Percentiles rank a stretch among this genome's conserved stretches.
Evolutionary conservation across 2,113 vertebrate genomes (phyloP).

Genomic region (Amphiprion percula): DNA sequence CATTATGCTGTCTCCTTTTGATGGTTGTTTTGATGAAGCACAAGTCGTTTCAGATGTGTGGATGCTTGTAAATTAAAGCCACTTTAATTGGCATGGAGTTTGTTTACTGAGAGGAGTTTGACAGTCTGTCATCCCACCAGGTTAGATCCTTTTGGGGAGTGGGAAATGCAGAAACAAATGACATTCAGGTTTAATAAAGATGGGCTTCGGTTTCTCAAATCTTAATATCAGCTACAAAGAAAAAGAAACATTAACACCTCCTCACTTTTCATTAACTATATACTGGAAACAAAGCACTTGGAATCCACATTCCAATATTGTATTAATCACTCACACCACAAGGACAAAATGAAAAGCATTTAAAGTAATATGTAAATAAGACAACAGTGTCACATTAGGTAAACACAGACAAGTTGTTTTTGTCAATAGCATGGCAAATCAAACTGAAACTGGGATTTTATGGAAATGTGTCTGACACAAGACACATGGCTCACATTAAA

Average conservation of each 20-base stretch:
- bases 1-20: neutral
- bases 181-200: neutral
- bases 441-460: neutral
- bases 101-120: conserved; percentile 3
- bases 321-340: neutral
- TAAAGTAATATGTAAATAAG: neutral
- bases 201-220: neutral
- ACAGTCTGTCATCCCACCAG: neutral
- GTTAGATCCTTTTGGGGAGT: neutral
- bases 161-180: neutral
- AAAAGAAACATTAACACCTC: neutral
- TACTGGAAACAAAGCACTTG: neutral
- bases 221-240: neutral
- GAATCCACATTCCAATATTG: neutral
- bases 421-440: neutral
- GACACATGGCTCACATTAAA: too few species aligned
- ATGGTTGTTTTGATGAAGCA: neutral
- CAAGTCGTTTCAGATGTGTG: neutral
- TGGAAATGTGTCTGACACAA: neutral
- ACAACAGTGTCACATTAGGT: neutral
- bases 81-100: neutral
- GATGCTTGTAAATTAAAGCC: neutral
- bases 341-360: neutral
- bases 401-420: neutral
- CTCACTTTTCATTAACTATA: neutral